These are phyloP conservation scores for Atractosteus spatula DNA, from an alignment of 2,113 vertebrate species.

Conservation along the genomic window DNA sequence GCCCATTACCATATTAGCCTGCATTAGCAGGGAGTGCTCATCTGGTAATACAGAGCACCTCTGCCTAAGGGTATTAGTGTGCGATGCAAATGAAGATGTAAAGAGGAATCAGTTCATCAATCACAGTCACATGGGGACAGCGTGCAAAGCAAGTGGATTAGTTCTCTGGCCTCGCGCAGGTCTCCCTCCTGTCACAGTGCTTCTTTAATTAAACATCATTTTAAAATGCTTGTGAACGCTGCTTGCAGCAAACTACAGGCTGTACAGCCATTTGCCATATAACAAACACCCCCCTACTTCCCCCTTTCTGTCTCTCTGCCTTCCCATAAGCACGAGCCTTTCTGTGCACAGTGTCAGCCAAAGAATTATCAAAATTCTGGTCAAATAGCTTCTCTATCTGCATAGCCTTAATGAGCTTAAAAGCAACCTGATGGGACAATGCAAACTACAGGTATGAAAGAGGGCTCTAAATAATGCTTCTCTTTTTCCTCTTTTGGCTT, in stretches of 20 bases:
- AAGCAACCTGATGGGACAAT: slow-evolving; percentile 23
- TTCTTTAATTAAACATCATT: slow-evolving; percentile 73
- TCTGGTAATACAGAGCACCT: slow-evolving; percentile 44
- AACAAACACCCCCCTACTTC: slow-evolving; percentile 15
- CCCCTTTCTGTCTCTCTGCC: background rate
- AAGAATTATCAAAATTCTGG: slow-evolving; percentile 11
- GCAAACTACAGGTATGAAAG: slow-evolving; percentile 11
- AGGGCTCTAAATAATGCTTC: slow-evolving; percentile 13
- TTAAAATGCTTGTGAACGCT: slow-evolving; percentile 47
- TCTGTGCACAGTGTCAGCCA: background rate
- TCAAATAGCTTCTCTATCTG: slow-evolving; percentile 16
- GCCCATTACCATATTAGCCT: slow-evolving; percentile 41
- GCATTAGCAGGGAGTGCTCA: slow-evolving; percentile 41
- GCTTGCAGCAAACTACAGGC: slow-evolving; percentile 28
- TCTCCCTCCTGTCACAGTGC: slow-evolving; percentile 52
- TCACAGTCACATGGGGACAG: slow-evolving; percentile 64
- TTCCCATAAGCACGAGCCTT: background rate
- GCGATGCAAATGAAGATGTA: slow-evolving; percentile 69
- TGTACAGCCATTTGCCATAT: slow-evolving; percentile 21
- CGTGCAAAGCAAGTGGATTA: slow-evolving; percentile 61
- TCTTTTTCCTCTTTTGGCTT: slow-evolving; percentile 6
- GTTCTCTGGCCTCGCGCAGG: slow-evolving; percentile 46
- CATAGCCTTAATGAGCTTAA: slow-evolving; percentile 32
- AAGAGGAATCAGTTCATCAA: slow-evolving; percentile 71
- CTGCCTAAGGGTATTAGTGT: slow-evolving; percentile 42